A percentile compares a stretch with the other conserved stretches of the same genome.
phyloP scores from a whole-genome alignment of 2,113 vertebrate genomes.

The Chinchilla lanigera region DNA sequence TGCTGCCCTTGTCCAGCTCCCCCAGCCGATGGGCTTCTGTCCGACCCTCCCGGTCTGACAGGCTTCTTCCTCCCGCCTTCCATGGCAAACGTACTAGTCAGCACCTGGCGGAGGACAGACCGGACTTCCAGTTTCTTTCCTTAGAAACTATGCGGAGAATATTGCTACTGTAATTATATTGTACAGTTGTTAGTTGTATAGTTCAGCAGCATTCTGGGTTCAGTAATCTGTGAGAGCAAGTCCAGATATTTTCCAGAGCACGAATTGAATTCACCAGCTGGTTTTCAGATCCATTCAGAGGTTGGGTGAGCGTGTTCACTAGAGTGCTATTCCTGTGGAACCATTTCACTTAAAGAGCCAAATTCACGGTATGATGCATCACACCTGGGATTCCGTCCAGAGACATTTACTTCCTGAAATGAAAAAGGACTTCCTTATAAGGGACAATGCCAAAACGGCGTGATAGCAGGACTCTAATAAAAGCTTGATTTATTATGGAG shows the following conservation, averaged over 20 bases:
- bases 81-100: background rate
- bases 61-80: background rate
- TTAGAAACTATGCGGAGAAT: background rate
- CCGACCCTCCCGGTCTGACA: background rate
- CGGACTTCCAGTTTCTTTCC: background rate
- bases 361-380: background rate
- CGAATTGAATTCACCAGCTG: background rate
- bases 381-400: background rate
- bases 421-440: conserved; percentile 52
- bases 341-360: conserved; percentile 16
- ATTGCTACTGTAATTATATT: background rate
- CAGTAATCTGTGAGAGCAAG: background rate
- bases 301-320: background rate
- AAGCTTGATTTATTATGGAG: conserved; percentile 44
- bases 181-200: background rate
- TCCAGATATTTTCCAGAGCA: conserved; percentile 30
- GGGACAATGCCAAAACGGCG: background rate
- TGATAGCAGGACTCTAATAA: background rate
- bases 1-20: background rate
- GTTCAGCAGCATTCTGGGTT: background rate
- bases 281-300: background rate
- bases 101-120: background rate
- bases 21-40: background rate
- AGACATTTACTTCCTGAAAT: background rate
- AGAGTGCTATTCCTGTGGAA: background rate